Conservation (phyloP, 2,797 vertebrate species). For the Strix occidentalis region DNA sequence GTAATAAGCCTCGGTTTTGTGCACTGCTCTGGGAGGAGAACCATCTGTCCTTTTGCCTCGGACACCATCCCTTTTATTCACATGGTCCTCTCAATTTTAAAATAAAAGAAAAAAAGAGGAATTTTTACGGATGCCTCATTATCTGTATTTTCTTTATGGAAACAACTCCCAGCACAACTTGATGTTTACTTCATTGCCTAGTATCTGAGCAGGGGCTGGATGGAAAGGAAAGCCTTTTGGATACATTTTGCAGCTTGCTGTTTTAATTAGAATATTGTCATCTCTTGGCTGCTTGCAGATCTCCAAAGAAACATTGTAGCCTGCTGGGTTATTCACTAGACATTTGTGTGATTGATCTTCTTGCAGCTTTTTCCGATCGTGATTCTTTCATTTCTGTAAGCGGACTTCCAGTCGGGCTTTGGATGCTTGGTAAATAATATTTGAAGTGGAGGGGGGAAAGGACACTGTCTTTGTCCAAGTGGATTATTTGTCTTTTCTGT, state of each 20-base stretch:
- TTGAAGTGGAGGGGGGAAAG: neutral
- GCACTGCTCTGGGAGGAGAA: neutral
- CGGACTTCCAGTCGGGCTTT: neutral
- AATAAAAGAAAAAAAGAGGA: neutral
- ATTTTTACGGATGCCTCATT: neutral
- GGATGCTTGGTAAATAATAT: neutral
- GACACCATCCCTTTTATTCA: neutral
- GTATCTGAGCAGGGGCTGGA: neutral
- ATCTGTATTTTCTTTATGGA: slow-evolving; percentile 11
- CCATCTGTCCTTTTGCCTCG: slow-evolving; percentile 35
- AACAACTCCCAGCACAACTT: neutral
- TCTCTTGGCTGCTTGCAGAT: neutral
- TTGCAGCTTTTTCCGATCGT: neutral
- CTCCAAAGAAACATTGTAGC: neutral
- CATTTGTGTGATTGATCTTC: neutral
- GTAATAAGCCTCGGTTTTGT: neutral
- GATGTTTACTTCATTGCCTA: neutral
- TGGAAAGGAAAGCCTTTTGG: neutral
- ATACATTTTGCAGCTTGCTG: neutral
- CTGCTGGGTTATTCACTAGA: neutral
- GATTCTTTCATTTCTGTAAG: neutral
- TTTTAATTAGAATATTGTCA: slow-evolving; percentile 21
- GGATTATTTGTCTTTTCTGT: neutral
- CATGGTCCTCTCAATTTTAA: neutral
- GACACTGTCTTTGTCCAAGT: neutral